Conservation (phyloP, 2,888 invertebrate genomes). For the Trisateles emortualis region DNA sequence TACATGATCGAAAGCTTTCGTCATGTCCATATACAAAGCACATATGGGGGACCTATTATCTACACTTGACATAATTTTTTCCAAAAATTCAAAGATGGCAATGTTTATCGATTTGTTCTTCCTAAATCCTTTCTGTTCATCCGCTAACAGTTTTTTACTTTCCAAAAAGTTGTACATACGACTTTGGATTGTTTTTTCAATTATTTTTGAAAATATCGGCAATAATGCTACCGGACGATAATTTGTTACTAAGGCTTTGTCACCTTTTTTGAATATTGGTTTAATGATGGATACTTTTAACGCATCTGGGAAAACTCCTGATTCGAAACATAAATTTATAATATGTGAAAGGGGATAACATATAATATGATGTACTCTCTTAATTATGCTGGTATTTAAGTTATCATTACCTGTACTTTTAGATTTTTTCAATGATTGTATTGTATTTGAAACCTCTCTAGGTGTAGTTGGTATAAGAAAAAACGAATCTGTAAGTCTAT, state of each 20-base stretch:
- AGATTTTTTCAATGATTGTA: conserved; percentile 4
- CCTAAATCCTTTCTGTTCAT: too few relatives aligned
- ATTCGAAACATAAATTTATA: conserved; percentile 9
- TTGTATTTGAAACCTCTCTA: conserved; percentile 1
- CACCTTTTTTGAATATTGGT: conserved; percentile 11
- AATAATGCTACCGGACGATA: conserved; percentile 11
- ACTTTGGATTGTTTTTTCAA: conserved; percentile 12
- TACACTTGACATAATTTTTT: too few relatives aligned
- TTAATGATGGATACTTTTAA: conserved; percentile 10
- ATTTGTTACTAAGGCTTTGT: conserved; percentile 4
- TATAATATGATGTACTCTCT: conserved; percentile 2
- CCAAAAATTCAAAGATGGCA: too few relatives aligned
- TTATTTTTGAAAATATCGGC: conserved; percentile 13
- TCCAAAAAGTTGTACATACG: background rate
- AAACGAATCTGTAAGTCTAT: background rate
- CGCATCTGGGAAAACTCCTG: conserved; percentile 8
- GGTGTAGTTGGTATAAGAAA: background rate
- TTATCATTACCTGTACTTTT: conserved; percentile 6
- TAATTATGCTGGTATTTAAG: background rate
- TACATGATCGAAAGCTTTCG: too few relatives aligned
- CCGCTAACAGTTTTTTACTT: too few relatives aligned
- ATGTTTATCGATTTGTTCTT: too few relatives aligned
- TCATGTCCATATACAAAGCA: too few relatives aligned
- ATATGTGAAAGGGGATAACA: conserved; percentile 3
- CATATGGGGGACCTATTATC: too few relatives aligned